These are phyloP conservation scores for Scaptomyza reducta DNA, from an alignment of 2,888 invertebrate genomes.

Conservation along the genomic window DNA sequence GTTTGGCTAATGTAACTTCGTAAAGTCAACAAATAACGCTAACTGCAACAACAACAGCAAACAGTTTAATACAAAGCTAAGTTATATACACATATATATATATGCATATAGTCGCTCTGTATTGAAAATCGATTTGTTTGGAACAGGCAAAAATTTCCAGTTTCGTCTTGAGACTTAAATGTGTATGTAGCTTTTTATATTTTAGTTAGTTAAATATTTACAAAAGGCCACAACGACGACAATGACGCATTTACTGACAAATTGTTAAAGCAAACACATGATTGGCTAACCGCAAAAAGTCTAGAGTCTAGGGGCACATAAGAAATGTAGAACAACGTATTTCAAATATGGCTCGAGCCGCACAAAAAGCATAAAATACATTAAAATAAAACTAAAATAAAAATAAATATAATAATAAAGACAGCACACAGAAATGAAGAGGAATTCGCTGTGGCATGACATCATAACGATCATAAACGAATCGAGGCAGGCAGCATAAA, in stretches of 20 bases:
- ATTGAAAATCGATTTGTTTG: conserved; percentile 38
- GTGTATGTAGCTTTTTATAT: conserved; percentile 15
- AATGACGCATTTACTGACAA: conserved; percentile 70
- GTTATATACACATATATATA: conserved; percentile 6
- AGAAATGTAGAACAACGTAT: conserved; percentile 73
- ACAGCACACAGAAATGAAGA: conserved; percentile 51
- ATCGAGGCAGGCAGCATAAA: conserved; percentile 67
- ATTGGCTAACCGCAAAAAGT: conserved; percentile 64
- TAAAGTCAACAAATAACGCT: conserved; percentile 32
- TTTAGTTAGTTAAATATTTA: conserved; percentile 56
- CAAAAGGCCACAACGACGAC: conserved; percentile 62
- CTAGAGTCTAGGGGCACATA: conserved; percentile 37
- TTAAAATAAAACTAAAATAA: conserved; percentile 24
- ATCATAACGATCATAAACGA: conserved; percentile 68
- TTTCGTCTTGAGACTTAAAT: conserved; percentile 35
- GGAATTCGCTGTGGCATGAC: conserved; percentile 73
- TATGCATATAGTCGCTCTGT: conserved; percentile 4
- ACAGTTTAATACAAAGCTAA: conserved; percentile 36
- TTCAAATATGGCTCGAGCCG: conserved; percentile 52
- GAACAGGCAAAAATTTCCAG: conserved; percentile 47
- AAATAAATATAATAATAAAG: conserved; percentile 21
- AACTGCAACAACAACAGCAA: conserved; percentile 14
- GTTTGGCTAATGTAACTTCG: conserved; percentile 53
- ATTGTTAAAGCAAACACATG: conserved; percentile 68
- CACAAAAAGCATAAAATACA: conserved; percentile 37